phyloP scores from a whole-genome alignment of 2,113 vertebrate genomes.

The Ailurus styani region DNA sequence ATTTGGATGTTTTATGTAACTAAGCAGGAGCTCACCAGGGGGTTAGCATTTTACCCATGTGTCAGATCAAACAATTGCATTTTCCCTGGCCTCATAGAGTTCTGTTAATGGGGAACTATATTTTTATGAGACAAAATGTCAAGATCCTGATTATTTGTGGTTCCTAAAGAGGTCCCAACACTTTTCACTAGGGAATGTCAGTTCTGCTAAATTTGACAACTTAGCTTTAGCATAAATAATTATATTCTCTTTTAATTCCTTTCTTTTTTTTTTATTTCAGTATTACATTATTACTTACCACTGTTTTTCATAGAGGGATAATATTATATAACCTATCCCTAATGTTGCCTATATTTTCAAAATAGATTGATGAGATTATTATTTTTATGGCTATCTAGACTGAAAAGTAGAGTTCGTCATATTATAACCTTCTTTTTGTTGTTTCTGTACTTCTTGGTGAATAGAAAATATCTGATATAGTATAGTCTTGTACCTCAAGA shows the following conservation, averaged over 20 bases:
- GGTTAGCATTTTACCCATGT: background rate
- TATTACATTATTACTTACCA: background rate
- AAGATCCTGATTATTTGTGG: background rate
- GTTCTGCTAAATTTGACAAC: background rate
- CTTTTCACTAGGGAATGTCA: background rate
- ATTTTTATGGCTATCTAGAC: background rate
- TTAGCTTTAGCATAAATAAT: background rate
- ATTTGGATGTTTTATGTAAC: background rate
- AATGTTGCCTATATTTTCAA: background rate
- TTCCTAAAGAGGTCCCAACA: background rate
- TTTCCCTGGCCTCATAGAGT: background rate
- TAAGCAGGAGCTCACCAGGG: background rate
- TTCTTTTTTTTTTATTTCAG: background rate
- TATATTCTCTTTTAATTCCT: background rate
- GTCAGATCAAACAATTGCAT: background rate
- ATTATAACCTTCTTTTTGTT: background rate
- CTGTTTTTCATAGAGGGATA: background rate
- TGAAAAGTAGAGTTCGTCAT: background rate
- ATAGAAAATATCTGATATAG: background rate
- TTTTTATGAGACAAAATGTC: background rate
- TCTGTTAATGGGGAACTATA: background rate
- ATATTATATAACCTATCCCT: background rate
- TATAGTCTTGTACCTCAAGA: background rate
- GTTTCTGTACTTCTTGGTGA: background rate
- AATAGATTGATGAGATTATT: background rate